Conservation (phyloP, 1,140 invertebrate species). For the Drosophila watanabei region DNA sequence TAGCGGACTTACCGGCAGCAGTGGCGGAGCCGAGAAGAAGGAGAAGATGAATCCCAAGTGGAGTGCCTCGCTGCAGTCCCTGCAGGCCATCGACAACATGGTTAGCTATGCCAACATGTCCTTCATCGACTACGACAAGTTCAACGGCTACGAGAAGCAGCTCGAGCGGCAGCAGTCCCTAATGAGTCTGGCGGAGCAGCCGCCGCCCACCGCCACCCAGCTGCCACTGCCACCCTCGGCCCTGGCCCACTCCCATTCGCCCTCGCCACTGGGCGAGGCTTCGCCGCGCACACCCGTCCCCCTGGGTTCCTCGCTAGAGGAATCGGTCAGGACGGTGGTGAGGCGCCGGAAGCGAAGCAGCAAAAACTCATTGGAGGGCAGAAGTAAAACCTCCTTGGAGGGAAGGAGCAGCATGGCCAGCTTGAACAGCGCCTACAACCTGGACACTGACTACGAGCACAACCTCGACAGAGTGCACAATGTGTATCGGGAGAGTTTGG, state of each 20-base stretch:
- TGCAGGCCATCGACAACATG: conserved; percentile 85
- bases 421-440: conserved; percentile 58
- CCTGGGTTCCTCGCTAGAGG: conserved; percentile 32
- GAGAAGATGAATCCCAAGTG: conserved; percentile 83
- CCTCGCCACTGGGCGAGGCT: conserved; percentile 40
- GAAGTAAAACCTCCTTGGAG: conserved; percentile 47
- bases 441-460: conserved; percentile 76
- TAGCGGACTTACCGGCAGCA: conserved; percentile 36
- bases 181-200: conserved; percentile 71
- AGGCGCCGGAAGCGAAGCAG: conserved; percentile 31
- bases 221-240: conserved; percentile 46
- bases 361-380: conserved; percentile 51
- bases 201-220: conserved; percentile 33
- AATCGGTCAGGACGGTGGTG: conserved; percentile 32
- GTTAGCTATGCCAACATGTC: conserved; percentile 85
- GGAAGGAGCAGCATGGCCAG: conserved; percentile 53
- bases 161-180: conserved; percentile 77
- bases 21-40: conserved; percentile 60
- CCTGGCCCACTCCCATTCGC: conserved; percentile 37
- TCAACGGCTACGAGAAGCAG: conserved; percentile 83
- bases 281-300: conserved; percentile 17
- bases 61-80: conserved; percentile 82
- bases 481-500: conserved; percentile 79
- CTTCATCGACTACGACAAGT: conserved; percentile 85
- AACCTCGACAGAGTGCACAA: conserved; percentile 79